A percentile compares a stretch with the other conserved stretches of the same genome.
Evolutionary conservation across 2,113 vertebrate genomes (phyloP).

Genomic region (Pseudopodoces humilis): DNA sequence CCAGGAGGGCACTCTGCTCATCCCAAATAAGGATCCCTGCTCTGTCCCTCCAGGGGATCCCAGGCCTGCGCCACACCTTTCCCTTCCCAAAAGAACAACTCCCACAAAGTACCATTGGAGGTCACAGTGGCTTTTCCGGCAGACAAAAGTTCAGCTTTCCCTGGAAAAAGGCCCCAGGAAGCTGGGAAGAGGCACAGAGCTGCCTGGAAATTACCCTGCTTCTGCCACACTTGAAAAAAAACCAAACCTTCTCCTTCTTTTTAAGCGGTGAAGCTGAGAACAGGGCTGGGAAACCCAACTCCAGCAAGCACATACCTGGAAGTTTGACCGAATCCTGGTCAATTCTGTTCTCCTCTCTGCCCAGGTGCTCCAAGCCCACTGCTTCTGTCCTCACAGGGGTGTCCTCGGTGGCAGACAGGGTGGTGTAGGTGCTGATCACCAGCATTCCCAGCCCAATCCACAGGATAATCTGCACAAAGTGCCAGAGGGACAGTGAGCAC

Average conservation of each 20-base stretch:
- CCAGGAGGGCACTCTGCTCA: background rate
- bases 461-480: constrained; percentile 83
- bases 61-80: background rate
- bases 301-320: constrained; percentile 62
- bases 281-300: background rate
- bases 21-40: rapidly evolving
- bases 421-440: constrained; percentile 91
- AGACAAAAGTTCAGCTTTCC: background rate
- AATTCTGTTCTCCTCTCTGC: background rate
- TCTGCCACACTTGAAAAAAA: background rate
- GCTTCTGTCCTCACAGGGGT: constrained; percentile 48
- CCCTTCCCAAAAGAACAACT: background rate
- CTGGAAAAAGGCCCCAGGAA: background rate
- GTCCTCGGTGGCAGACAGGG: constrained; percentile 80
- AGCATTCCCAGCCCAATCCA: constrained; percentile 92
- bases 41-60: background rate
- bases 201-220: background rate
- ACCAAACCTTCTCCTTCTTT: background rate
- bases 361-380: constrained; percentile 44
- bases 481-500: constrained; percentile 6
- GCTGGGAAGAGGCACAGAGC: background rate
- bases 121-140: background rate
- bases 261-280: background rate
- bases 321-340: constrained; percentile 59
- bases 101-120: rapidly evolving